Conservation (phyloP, 2,113 vertebrate species). For the Catharus fuscescens region DNA sequence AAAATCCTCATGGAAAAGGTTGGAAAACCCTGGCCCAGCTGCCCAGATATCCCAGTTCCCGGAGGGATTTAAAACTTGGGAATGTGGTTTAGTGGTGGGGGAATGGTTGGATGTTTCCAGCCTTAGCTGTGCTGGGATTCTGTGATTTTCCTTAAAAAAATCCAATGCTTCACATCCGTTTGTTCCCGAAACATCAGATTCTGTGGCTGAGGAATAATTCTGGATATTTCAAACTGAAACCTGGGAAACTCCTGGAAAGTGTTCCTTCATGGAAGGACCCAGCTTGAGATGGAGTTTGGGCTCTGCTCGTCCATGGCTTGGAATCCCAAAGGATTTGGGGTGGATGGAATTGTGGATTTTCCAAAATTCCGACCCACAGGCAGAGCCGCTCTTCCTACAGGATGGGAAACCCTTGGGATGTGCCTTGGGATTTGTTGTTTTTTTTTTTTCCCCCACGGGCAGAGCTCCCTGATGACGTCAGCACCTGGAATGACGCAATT, state of each 20-base stretch:
- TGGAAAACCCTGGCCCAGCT: neutral
- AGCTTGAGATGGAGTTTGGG: neutral
- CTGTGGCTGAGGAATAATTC: accelerated
- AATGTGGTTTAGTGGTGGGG: neutral
- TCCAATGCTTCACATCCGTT: accelerated
- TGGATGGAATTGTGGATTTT: neutral
- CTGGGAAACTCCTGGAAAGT: neutral
- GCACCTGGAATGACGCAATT: neutral
- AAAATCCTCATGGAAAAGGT: neutral
- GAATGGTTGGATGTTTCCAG: neutral
- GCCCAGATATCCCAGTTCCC: neutral
- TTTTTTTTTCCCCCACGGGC: too few species aligned
- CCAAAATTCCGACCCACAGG: neutral
- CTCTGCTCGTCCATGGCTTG: neutral
- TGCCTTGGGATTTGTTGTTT: neutral
- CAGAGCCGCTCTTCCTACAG: neutral
- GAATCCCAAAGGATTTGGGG: neutral
- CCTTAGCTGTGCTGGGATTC: neutral
- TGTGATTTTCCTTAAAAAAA: neutral
- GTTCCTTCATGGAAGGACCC: neutral
- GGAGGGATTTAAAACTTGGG: neutral
- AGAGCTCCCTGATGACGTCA: neutral
- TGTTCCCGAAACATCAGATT: accelerated
- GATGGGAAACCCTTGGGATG: neutral
- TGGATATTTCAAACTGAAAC: neutral